phyloP scores from a whole-genome alignment of 2,888 invertebrate species.

The Pyrocoelia pectoralis region DNA sequence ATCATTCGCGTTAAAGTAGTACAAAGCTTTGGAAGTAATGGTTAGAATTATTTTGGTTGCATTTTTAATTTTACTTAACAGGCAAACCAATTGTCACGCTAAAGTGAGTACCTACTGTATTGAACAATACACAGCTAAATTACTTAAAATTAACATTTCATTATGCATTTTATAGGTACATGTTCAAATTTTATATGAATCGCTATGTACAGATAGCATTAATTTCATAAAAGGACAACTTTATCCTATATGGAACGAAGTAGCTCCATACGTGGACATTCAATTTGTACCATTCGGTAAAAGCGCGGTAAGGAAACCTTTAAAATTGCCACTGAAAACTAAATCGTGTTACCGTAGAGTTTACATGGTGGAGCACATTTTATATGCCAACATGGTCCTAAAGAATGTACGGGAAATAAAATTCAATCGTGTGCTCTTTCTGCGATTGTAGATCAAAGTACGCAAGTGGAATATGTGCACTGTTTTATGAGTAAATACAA shows the following conservation, averaged over 20 bases:
- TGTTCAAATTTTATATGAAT: slow-evolving; percentile 68
- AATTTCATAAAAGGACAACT: slow-evolving; percentile 65
- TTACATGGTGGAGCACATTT: slow-evolving; percentile 57
- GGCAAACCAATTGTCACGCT: neutral
- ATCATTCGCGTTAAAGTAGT: no score
- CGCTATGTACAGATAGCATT: slow-evolving; percentile 69
- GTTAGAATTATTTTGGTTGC: neutral
- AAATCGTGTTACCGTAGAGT: slow-evolving; percentile 41
- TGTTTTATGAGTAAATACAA: slow-evolving; percentile 54
- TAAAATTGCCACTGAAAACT: neutral
- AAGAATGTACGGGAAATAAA: slow-evolving; percentile 69
- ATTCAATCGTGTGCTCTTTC: slow-evolving; percentile 69
- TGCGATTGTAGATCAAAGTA: slow-evolving; percentile 53
- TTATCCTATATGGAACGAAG: slow-evolving; percentile 60
- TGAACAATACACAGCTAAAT: no score
- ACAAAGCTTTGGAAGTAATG: neutral
- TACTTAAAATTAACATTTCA: no score
- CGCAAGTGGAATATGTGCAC: slow-evolving; percentile 52
- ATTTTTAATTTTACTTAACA: neutral
- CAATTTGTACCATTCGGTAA: slow-evolving; percentile 72
- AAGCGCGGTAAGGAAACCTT: slow-evolving; percentile 64
- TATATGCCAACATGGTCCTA: slow-evolving; percentile 70
- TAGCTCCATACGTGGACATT: slow-evolving; percentile 63
- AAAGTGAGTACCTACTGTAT: no score
- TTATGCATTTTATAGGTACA: slow-evolving; percentile 61